A percentile compares a stretch with the other conserved stretches of the same genome.
Evolutionary conservation across 2,888 invertebrate species (phyloP).

Genomic region (Caenorhabditis sulstoni): DNA sequence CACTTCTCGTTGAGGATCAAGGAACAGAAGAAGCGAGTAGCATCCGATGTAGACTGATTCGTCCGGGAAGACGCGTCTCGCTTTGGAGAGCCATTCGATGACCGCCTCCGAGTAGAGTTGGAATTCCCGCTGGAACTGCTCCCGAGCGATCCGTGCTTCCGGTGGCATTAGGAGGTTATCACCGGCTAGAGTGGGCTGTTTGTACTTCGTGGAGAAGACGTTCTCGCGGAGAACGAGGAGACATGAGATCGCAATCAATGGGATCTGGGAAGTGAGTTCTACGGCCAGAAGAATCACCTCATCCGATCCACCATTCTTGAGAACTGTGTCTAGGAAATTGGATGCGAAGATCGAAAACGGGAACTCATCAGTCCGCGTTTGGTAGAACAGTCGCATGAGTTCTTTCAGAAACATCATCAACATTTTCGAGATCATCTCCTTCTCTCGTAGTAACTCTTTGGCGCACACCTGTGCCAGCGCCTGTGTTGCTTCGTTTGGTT

Average conservation of each 20-base stretch:
- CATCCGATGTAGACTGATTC: constrained; percentile 8
- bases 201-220: constrained; percentile 42
- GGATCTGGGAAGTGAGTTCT: constrained; percentile 40
- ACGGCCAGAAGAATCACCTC: constrained; percentile 20
- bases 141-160: constrained; percentile 25
- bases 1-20: constrained; percentile 49
- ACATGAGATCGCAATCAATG: constrained; percentile 27
- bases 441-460: constrained; percentile 38
- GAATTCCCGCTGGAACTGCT: constrained; percentile 38
- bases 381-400: constrained; percentile 42
- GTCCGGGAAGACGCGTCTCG: constrained; percentile 10
- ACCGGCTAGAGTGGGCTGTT: background rate
- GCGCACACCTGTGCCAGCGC: constrained; percentile 41
- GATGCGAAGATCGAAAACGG: constrained; percentile 47
- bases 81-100: constrained; percentile 16
- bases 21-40: constrained; percentile 26
- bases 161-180: constrained; percentile 21
- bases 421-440: constrained; percentile 29
- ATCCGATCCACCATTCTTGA: constrained; percentile 12
- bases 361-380: constrained; percentile 38
- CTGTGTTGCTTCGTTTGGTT: constrained; percentile 33
- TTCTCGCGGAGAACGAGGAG: constrained; percentile 27
- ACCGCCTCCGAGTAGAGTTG: constrained; percentile 24
- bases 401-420: constrained; percentile 39
- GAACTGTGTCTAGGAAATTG: constrained; percentile 11